Evolutionary conservation across 2,113 vertebrate species (phyloP), one percentile per base, ranked within the genome.

Genomic region (Oxygymnocypris stewartii): DNA sequence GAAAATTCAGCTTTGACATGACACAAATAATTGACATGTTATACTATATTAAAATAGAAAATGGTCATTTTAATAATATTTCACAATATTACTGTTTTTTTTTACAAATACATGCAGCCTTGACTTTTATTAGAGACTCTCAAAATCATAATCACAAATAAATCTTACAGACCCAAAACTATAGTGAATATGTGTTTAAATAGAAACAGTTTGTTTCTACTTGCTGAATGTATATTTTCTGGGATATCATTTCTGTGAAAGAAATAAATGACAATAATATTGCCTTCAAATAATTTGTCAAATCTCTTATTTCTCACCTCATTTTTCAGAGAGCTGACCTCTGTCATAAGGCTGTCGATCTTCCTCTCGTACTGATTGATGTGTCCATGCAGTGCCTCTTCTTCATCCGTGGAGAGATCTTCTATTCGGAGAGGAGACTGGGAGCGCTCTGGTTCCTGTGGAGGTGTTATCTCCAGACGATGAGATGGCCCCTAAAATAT

Each of bases 341-440:
- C 94, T 0, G 93, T 96, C 95, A 97, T 94, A 65, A 99, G 92
- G 90, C 90, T 96, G 79, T 97, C 95, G 0, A 98, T 96, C 93
- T 96, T 97, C 92, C 93, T 97, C 82, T 97, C 96, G 1, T 97
- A 98, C 75, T 93, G 90, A n/a, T 94, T 96, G 47, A 97, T 96
- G 82, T 94, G 96, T 91, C 94, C 92, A 44, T 94, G 96, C 9
- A 95, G 73, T 0, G 90, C 89, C 31, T 96, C 95, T 7, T 97
- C 96, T 0, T 97, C 96, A 25, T 96, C 97, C 0, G 95, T 96
- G 0, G 96, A 95, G 35, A 99, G 96, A 88, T 98, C 97, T 40
- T 95, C 95, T 87, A 97, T 87, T 77, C 88, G 95, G 90, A 98
- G 88, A 0, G 91, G 93, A 0, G 96, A 95, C 74, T 94, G 92